Percentiles rank a stretch among this genome's conserved stretches.
phyloP scores from a whole-genome alignment of 2,113 vertebrate genomes.

The Centrocercus urophasianus region DNA sequence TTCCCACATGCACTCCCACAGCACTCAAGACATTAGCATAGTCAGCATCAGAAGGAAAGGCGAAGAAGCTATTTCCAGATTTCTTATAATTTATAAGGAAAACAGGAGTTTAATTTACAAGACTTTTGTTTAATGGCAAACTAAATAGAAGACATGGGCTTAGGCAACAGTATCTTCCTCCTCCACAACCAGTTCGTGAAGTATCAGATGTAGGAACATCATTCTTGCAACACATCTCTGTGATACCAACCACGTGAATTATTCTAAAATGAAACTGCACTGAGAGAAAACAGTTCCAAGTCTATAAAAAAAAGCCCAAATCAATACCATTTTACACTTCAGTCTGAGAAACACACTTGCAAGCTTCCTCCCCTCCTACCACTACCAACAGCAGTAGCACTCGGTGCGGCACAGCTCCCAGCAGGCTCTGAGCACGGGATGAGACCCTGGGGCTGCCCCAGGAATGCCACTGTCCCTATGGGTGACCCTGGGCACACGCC shows the following conservation, averaged over 20 bases:
- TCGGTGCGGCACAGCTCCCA: background rate
- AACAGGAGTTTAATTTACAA: background rate
- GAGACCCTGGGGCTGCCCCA: background rate
- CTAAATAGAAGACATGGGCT: background rate
- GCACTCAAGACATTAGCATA: background rate
- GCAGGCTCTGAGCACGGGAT: background rate
- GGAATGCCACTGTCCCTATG: background rate
- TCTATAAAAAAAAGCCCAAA: background rate
- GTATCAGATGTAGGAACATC: background rate
- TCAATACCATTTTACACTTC: background rate
- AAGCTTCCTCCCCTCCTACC: background rate
- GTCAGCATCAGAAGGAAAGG: background rate
- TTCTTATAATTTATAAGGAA: slow-evolving; percentile 1
- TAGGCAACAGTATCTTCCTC: background rate
- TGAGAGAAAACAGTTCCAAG: background rate
- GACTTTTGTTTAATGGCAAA: background rate
- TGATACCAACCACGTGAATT: background rate
- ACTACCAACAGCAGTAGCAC: background rate
- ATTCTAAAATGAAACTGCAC: background rate
- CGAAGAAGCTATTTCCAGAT: background rate
- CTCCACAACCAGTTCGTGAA: background rate
- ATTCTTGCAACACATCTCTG: background rate
- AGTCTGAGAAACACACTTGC: background rate
- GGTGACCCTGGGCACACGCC: accelerated
- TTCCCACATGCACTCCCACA: background rate